These are phyloP conservation scores for Parasteatoda tepidariorum DNA, from an alignment of 1,140 invertebrate species.

Conservation along the genomic window DNA sequence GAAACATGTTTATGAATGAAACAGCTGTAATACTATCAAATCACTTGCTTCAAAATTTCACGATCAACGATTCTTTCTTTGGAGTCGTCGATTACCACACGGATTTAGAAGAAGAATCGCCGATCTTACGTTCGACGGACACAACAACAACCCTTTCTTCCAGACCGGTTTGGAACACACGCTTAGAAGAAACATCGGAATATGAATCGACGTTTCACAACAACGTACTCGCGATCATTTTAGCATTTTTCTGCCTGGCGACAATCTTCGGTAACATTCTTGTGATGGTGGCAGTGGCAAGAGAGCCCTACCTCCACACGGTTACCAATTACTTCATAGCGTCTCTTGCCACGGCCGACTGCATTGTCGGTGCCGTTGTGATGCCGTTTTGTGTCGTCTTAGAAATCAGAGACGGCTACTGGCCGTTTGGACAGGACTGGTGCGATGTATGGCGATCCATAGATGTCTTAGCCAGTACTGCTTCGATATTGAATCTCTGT, in stretches of 20 bases:
- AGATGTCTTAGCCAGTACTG: slow-evolving; percentile 95
- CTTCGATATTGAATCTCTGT: slow-evolving; percentile 96
- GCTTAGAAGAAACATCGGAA: not conserved
- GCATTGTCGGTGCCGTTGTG: slow-evolving; percentile 80
- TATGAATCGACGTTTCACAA: slow-evolving; percentile 25
- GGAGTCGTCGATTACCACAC: not conserved
- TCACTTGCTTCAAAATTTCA: not conserved
- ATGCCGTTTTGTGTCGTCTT: slow-evolving; percentile 86
- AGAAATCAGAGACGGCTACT: slow-evolving; percentile 73
- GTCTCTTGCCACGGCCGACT: slow-evolving; percentile 81
- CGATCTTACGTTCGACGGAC: not conserved
- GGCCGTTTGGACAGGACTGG: slow-evolving; percentile 75
- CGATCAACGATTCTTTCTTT: not conserved
- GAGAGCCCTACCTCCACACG: slow-evolving; percentile 79
- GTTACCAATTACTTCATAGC: slow-evolving; percentile 85
- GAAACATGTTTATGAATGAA: not conserved
- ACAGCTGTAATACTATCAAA: not conserved
- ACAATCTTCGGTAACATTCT: slow-evolving; percentile 79
- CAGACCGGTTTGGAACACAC: not conserved
- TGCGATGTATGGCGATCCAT: slow-evolving; percentile 97
- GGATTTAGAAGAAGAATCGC: not conserved
- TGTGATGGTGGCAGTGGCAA: slow-evolving; percentile 78
- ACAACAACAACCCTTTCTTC: not conserved
- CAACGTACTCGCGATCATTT: slow-evolving; percentile 70
- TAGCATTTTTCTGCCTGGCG: slow-evolving; percentile 74